phyloP scores from a whole-genome alignment of 2,888 invertebrate species.

The Agrotis clavis region DNA sequence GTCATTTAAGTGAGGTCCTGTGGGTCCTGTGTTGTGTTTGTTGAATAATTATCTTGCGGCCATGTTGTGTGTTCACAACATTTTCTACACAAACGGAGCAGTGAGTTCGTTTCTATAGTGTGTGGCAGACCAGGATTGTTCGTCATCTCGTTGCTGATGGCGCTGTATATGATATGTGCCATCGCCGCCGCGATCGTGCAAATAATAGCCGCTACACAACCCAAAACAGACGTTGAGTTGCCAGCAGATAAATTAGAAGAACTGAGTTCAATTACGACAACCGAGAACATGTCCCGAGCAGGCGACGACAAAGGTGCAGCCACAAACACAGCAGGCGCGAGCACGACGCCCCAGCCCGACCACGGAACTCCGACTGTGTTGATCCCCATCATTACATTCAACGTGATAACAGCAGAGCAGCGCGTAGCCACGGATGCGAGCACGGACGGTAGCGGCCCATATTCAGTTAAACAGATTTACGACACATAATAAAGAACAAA shows the following conservation, averaged over 20 bases:
- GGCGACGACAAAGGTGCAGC: background rate
- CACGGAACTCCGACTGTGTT: slow-evolving; percentile 6
- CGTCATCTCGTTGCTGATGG: slow-evolving; percentile 79
- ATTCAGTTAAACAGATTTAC: background rate
- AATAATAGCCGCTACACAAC: slow-evolving; percentile 66
- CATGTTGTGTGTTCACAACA: slow-evolving; percentile 20
- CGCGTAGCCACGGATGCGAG: background rate
- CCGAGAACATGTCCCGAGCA: background rate
- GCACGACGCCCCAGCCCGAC: background rate
- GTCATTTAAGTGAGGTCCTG: background rate
- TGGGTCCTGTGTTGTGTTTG: background rate
- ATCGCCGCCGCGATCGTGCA: slow-evolving; percentile 73
- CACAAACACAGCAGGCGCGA: background rate
- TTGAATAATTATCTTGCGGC: background rate
- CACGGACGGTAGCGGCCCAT: background rate
- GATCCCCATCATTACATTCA: slow-evolving; percentile 27
- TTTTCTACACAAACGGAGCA: slow-evolving; percentile 38
- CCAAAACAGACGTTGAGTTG: background rate
- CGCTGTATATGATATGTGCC: slow-evolving; percentile 73
- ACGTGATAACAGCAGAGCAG: background rate
- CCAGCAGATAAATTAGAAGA: background rate
- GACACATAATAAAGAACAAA: slow-evolving; percentile 3
- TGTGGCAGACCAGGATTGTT: slow-evolving; percentile 73
- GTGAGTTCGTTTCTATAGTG: slow-evolving; percentile 56
- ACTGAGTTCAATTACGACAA: background rate